Conservation (phyloP, 2,797 vertebrate species). For the Neoniphon sammara region DNA sequence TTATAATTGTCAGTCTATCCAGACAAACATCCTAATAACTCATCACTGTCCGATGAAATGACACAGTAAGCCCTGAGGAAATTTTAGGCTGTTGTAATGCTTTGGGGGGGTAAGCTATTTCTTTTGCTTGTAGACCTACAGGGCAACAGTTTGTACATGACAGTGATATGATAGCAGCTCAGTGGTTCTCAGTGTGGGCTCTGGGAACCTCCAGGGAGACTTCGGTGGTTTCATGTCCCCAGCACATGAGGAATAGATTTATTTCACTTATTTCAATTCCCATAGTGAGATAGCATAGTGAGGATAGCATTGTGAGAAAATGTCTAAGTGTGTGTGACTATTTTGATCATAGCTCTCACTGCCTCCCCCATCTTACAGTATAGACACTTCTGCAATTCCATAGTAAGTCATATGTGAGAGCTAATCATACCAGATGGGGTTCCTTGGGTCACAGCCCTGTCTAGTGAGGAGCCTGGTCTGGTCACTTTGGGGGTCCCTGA, state of each 20-base stretch:
- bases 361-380: background rate
- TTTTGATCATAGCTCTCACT: conserved; percentile 10
- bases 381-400: background rate
- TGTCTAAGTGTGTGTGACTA: conserved; percentile 11
- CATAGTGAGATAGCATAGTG: too few relatives aligned
- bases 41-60: conserved; percentile 10
- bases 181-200: conserved; percentile 19
- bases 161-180: conserved; percentile 52
- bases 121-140: conserved; percentile 34
- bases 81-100: too few relatives aligned
- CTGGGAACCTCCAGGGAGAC: conserved; percentile 42
- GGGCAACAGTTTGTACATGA: conserved; percentile 55
- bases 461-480: background rate
- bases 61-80: conserved; percentile 3
- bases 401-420: background rate
- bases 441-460: background rate
- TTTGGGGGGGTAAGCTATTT: background rate
- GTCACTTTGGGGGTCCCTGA: conserved; percentile 8
- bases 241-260: conserved; percentile 13
- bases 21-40: conserved; percentile 28
- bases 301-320: conserved; percentile 9
- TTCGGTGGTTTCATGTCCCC: conserved; percentile 14
- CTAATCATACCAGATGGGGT: background rate
- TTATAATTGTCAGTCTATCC: background rate
- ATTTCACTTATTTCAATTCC: conserved; percentile 13